Evolutionary conservation across 2,888 invertebrate genomes (phyloP), one percentile per base, ranked within the genome.

Genomic region (Rhorus exstirpatorius): DNA sequence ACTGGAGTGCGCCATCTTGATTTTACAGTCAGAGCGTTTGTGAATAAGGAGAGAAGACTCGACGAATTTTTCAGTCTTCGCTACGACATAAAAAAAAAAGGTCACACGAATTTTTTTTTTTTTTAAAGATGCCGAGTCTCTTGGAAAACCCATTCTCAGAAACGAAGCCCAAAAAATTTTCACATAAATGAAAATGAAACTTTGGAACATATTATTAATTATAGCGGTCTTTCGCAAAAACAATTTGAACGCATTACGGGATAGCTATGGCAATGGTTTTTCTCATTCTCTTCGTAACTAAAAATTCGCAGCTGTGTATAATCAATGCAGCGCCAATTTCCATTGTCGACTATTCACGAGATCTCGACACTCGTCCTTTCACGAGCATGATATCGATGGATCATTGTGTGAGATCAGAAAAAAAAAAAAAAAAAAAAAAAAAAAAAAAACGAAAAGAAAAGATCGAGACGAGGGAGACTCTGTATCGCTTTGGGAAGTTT

Each of bases 231-330:
- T n/a, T n/a, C n/a, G n/a, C n/a, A n/a, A n/a, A n/a, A n/a, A n/a
- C n/a, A n/a, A n/a, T n/a, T n/a, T n/a, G n/a, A n/a, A n/a, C n/a
- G n/a, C n/a, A n/a, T n/a, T n/a, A n/a, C n/a, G n/a, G n/a, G n/a
- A n/a, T n/a, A n/a, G n/a, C n/a, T n/a, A n/a, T 63, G 19, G 35
- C n/a, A 10, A 38, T 24, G 4, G 17, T 24, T 24, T 10, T 24
- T 61, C 24, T 24, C 2, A 24, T n/a, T 8, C 24, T 63, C 10
- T 10, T 46, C 44, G 44, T 10, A 4, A 6, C n/a, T 14, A 14
- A 24, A 14, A 63, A 17, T 63, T 26, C 14, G 44, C 63, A 63
- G 63, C 63, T 63, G 63, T 63, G 63, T 17, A 24, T n/a, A 63
- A 63, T 24, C 3, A 46, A 14, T 14, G 24, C n/a, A 3, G 24